Percentiles rank a stretch among this genome's conserved stretches.
phyloP scores from a whole-genome alignment of 2,797 vertebrate species.

The Hemitrygon akajei region DNA sequence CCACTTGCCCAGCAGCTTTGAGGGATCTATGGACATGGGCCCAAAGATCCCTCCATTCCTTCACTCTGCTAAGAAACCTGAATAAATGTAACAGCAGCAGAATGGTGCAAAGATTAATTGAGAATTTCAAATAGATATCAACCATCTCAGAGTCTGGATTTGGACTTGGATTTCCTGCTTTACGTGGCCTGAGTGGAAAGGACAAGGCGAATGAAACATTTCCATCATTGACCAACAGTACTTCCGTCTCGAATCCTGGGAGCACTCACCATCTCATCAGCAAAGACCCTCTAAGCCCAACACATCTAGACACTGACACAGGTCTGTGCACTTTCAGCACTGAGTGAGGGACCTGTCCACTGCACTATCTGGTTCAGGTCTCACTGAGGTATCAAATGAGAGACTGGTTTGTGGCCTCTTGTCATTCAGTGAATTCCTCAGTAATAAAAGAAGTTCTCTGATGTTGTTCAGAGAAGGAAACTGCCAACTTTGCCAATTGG shows the following conservation, averaged over 20 bases:
- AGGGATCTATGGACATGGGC: no score
- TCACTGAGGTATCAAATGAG: neutral
- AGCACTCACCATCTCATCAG: neutral
- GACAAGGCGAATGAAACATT: neutral
- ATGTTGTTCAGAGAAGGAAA: neutral
- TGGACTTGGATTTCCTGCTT: neutral
- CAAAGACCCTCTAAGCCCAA: neutral
- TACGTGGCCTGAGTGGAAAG: neutral
- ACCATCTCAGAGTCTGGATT: neutral
- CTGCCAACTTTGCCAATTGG: neutral
- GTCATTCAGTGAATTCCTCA: neutral
- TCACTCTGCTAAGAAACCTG: no score
- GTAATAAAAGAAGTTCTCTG: neutral
- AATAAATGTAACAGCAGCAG: neutral
- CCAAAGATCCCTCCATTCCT: no score
- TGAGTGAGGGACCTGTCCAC: neutral
- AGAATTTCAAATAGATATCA: no score
- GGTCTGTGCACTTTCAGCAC: neutral
- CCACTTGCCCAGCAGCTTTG: no score
- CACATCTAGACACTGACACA: neutral
- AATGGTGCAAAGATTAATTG: neutral
- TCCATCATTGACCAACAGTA: neutral
- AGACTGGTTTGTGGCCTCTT: neutral
- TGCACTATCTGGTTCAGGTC: neutral
- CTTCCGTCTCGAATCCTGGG: neutral